Base-by-base conservation (phyloP, 2,797 vertebrate genomes). In the Pelobates cultripes region DNA sequence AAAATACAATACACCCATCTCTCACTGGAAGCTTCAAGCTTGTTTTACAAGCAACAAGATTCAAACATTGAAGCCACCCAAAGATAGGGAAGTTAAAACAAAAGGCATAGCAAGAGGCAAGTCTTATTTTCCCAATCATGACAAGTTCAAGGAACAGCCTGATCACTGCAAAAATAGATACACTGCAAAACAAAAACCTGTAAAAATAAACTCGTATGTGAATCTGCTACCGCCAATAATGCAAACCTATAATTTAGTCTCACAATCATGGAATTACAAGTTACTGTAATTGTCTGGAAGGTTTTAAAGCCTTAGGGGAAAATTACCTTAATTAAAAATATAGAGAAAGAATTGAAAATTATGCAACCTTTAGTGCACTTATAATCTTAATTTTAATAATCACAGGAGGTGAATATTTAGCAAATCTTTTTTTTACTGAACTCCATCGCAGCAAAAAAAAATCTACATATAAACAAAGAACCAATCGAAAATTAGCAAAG, bases 291-390 rank as follows among this genome's bases (percentile, higher is more conserved):
- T 41, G 66, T 13, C 17, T 42, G 66, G 41, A 42, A 66, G n/a
- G 63, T n/a, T 66, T 40, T 28, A 17, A 66, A 68, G 66, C 66
- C 66, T 68, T 2, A n/a, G 66, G 66, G 9, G 66, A n/a, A 13
- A 43, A 68, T 68, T 68, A 68, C 66, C 66, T 68, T 68, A 68
- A 68, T 68, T 68, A 68, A 68, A 68, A 68, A 68, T 66, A 68
- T 10, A 42, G 66, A 28, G 7, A 57, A 57, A 51, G 10, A 10
- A 51, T 51, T 51, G 47, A 51, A 51, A 2, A 28, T 28, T 28
- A 28, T 28, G 1, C 28, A 1, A 28, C 28, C 28, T 28, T 28
- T 28, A 28, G 28, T 28, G 28, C 2, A 28, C 28, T 28, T 28
- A 28, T 28, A 28, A 28, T 28, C 28, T 28, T 28, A 28, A 28